Percentiles rank a stretch among this genome's conserved stretches.
phyloP scores from a whole-genome alignment of 2,797 vertebrate genomes.

The Anabacerthia variegaticeps region DNA sequence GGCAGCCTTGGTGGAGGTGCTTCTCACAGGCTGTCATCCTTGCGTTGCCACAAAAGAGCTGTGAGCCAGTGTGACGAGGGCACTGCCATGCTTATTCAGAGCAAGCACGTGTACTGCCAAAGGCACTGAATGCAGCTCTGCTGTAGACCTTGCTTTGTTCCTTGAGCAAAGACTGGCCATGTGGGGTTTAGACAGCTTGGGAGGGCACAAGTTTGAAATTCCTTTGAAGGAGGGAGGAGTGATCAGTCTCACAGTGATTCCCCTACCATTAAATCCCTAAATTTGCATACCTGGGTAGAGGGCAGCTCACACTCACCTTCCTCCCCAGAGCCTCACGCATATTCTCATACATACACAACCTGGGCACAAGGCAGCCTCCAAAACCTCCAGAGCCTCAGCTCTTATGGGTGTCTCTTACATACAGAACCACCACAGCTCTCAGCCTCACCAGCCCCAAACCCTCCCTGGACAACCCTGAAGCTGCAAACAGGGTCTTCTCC shows the following conservation, averaged over 20 bases:
- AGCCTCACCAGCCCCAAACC: neutral
- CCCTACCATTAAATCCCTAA: neutral
- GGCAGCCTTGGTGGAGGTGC: neutral
- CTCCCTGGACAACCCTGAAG: neutral
- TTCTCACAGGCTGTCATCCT: neutral
- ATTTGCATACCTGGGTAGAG: neutral
- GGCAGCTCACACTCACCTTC: neutral
- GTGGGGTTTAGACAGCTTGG: neutral
- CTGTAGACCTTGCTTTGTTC: neutral
- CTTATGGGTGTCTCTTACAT: accelerated
- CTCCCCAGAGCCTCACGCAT: accelerated
- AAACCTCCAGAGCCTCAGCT: neutral
- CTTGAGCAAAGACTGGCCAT: neutral
- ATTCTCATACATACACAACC: neutral
- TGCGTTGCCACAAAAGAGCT: accelerated
- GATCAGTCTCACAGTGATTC: neutral
- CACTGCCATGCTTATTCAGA: accelerated
- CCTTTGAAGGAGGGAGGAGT: neutral
- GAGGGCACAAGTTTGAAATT: neutral
- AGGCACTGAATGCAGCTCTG: neutral
- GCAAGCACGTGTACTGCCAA: accelerated
- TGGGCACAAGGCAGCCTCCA: neutral
- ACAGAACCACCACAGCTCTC: neutral
- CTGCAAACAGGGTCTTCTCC: neutral
- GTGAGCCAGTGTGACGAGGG: accelerated